Evolutionary conservation across 1,140 invertebrate genomes (phyloP).

Genomic region (Ctenoplectra terminalis): DNA sequence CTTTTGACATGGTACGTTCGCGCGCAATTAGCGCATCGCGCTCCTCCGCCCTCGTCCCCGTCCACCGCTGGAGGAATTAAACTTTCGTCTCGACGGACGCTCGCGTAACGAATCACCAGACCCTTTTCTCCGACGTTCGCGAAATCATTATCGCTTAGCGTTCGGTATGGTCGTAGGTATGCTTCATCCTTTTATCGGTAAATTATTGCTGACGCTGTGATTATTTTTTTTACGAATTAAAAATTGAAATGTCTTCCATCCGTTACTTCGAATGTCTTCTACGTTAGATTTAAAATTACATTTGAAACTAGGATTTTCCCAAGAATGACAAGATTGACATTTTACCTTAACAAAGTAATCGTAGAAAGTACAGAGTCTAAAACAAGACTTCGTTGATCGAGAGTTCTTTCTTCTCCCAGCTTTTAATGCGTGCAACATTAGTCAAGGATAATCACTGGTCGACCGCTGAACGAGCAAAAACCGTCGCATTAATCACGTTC

Average conservation of each 20-base stretch:
- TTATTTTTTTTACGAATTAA: too few species aligned
- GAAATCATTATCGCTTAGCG: neutral
- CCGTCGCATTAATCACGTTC: neutral
- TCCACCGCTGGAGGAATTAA: neutral
- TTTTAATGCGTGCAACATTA: conserved; percentile 11
- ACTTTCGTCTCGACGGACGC: neutral
- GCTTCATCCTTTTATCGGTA: too few species aligned
- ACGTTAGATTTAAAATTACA: too few species aligned
- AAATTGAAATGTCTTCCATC: too few species aligned
- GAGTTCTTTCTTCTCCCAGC: neutral
- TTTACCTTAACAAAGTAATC: too few species aligned
- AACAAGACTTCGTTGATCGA: neutral
- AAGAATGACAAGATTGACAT: too few species aligned
- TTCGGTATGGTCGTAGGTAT: too few species aligned
- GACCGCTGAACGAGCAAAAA: neutral
- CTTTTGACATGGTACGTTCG: neutral
- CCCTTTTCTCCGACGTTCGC: neutral
- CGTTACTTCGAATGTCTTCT: too few species aligned
- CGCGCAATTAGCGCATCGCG: neutral
- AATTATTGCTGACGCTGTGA: too few species aligned
- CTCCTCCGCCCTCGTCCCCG: neutral
- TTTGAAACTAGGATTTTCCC: too few species aligned
- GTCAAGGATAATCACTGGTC: conserved; percentile 1
- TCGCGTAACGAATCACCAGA: conserved; percentile 8
- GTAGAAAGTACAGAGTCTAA: neutral